Conservation (phyloP, 2,113 vertebrate genomes). For the Oncorhynchus mykiss region DNA sequence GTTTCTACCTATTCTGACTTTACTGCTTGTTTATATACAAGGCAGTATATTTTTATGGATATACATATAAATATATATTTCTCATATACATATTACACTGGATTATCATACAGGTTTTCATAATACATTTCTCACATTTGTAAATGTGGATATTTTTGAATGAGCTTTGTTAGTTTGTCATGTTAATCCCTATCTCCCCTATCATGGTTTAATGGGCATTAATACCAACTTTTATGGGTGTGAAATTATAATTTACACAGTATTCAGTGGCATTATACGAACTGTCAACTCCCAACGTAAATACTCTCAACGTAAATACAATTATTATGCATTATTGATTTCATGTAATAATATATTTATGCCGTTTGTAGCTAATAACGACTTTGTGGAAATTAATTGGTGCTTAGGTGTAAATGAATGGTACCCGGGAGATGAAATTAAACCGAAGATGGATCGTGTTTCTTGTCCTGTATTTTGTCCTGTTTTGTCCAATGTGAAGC, state of each 20-base stretch:
- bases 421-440: conserved; percentile 23
- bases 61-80: neutral
- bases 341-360: conserved; percentile 34
- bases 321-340: neutral
- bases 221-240: conserved; percentile 11
- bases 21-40: neutral
- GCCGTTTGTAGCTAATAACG: conserved; percentile 53
- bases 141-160: neutral
- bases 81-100: conserved; percentile 55
- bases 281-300: neutral
- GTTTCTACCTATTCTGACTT: neutral
- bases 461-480: conserved; percentile 12
- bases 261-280: conserved; percentile 34
- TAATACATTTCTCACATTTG: conserved; percentile 15
- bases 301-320: neutral
- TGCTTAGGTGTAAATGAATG: conserved; percentile 12
- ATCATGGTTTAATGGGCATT: conserved; percentile 5
- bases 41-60: neutral
- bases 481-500: neutral
- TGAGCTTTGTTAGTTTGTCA: neutral
- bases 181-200: neutral
- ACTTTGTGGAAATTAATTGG: conserved; percentile 31
- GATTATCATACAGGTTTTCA: conserved; percentile 45
- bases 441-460: conserved; percentile 25
- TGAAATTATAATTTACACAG: conserved; percentile 16